These are phyloP conservation scores for Neotoxoptera formosana DNA, from an alignment of 1,140 invertebrate species.

Conservation along the genomic window DNA sequence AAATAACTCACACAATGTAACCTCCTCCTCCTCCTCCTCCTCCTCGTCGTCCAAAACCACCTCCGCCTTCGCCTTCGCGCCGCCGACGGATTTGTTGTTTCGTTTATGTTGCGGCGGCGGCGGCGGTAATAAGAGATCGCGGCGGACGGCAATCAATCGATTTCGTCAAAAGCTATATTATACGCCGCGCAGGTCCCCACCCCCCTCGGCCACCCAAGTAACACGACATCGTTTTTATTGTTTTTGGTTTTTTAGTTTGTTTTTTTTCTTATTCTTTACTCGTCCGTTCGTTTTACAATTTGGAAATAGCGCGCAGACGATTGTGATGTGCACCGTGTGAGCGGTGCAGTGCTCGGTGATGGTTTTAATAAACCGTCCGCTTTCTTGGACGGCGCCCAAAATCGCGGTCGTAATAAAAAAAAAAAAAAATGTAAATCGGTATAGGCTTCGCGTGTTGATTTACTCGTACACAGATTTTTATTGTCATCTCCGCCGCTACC, in stretches of 20 bases:
- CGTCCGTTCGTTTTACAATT: not conserved
- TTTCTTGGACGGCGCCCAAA: slow-evolving; percentile 36
- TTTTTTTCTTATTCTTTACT: not conserved
- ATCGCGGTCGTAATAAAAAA: slow-evolving; percentile 36
- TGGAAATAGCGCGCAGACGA: slow-evolving; percentile 1
- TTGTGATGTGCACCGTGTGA: not conserved
- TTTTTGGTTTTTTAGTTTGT: slow-evolving; percentile 7
- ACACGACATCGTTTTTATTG: slow-evolving; percentile 25
- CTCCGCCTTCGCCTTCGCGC: not conserved
- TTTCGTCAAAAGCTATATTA: slow-evolving; percentile 13
- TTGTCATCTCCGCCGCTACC: not conserved
- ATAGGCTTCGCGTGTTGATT: slow-evolving; percentile 25
- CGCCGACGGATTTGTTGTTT: slow-evolving; percentile 14
- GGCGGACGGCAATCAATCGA: slow-evolving; percentile 22
- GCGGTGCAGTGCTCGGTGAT: not conserved
- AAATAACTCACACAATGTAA: not conserved
- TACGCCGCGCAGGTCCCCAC: not conserved
- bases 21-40: not conserved
- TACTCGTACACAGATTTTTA: slow-evolving; percentile 43
- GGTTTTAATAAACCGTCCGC: slow-evolving; percentile 26
- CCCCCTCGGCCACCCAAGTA: not conserved
- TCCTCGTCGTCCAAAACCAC: not conserved
- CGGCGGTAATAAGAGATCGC: not conserved
- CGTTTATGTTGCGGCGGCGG: not conserved
- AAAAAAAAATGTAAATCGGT: slow-evolving; percentile 31